phyloP scores from a whole-genome alignment of 2,888 invertebrate genomes.

The Dione vanillae region DNA sequence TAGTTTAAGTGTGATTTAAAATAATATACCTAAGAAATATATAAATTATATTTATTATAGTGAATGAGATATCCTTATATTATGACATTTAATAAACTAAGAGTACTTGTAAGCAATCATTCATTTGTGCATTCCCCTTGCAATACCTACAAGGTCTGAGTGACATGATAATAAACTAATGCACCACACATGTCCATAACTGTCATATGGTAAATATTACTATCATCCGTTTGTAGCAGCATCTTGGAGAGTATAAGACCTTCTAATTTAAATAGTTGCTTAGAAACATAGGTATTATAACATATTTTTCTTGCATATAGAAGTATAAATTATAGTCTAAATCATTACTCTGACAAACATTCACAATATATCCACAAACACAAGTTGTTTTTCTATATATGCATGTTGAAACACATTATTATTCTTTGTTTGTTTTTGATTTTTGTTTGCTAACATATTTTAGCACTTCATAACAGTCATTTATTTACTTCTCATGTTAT shows the following conservation, averaged over 20 bases:
- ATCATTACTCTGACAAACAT: background rate
- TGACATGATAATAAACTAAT: conserved; percentile 49
- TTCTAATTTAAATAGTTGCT: background rate
- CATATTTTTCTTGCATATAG: background rate
- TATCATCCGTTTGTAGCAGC: background rate
- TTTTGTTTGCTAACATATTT: too few species aligned
- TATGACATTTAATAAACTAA: conserved; percentile 12
- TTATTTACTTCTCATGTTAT: too few species aligned
- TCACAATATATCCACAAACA: background rate
- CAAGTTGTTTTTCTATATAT: too few species aligned
- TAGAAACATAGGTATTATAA: background rate
- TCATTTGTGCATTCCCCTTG: conserved; percentile 66
- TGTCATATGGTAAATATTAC: conserved; percentile 13
- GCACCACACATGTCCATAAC: conserved; percentile 28
- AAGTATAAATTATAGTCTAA: background rate
- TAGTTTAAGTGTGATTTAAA: too few species aligned
- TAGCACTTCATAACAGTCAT: too few species aligned
- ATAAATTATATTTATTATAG: background rate
- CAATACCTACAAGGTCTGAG: conserved; percentile 51
- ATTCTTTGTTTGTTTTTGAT: too few species aligned
- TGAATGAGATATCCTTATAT: conserved; percentile 4
- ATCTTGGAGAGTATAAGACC: background rate
- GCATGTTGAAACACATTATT: too few species aligned
- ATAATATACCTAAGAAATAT: background rate
- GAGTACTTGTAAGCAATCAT: conserved; percentile 80